These are phyloP conservation scores for Aurelia coerulea DNA, from an alignment of 30 jellyfish, hydroid and myxozoan species.

Conservation along the genomic window DNA sequence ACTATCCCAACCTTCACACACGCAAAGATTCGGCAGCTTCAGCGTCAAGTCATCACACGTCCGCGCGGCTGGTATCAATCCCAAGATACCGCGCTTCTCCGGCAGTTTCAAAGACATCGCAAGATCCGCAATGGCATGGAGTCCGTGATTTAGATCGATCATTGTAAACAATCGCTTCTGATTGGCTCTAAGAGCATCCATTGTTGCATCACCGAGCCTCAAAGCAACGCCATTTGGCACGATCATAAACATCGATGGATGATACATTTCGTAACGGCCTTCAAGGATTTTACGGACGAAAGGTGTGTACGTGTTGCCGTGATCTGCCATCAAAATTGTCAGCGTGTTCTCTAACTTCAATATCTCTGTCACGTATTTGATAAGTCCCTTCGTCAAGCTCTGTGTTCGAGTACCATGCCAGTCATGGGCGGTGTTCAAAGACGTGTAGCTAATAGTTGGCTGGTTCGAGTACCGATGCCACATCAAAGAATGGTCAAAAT, in stretches of 20 bases:
- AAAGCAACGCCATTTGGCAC: constrained; percentile 67
- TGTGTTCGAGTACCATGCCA: constrained; percentile 81
- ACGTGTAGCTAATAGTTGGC: constrained; percentile 66
- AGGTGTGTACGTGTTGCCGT: constrained; percentile 88
- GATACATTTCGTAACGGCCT: constrained; percentile 83
- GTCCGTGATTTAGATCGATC: constrained; percentile 72
- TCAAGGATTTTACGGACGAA: constrained; percentile 58
- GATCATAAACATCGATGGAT: constrained; percentile 88
- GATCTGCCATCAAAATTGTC: constrained; percentile 87
- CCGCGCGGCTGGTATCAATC: constrained; percentile 50
- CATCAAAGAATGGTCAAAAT: constrained; percentile 20
- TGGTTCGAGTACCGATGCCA: constrained; percentile 22
- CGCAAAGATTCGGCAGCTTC: constrained; percentile 80
- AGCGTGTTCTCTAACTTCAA: constrained; percentile 65
- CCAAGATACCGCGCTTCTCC: constrained; percentile 59
- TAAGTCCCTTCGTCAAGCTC: constrained; percentile 65
- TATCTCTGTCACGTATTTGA: constrained; percentile 32
- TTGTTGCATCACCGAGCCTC: constrained; percentile 62
- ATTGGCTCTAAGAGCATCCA: constrained; percentile 68
- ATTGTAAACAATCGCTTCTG: constrained; percentile 75
- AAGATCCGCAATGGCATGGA: constrained; percentile 53
- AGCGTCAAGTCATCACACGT: constrained; percentile 69
- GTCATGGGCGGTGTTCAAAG: constrained; percentile 88
- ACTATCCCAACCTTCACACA: constrained; percentile 85
- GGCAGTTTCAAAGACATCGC: constrained; percentile 8